Base-by-base conservation (phyloP, 1,140 invertebrate genomes). In the Drosophila nasuta region DNA sequence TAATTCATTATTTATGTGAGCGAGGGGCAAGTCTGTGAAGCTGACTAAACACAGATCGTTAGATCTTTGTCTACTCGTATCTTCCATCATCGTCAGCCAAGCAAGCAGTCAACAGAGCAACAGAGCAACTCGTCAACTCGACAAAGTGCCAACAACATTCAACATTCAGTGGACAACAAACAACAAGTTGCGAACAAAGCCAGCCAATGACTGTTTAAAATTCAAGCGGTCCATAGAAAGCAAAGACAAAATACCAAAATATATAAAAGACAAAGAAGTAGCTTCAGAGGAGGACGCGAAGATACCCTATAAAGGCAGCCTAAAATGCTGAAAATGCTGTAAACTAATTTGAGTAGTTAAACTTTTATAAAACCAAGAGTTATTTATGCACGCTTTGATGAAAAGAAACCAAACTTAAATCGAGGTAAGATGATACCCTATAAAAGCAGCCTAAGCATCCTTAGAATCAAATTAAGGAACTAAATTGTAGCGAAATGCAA, bases 201-300 rank as follows among this genome's bases (percentile, higher is more conserved):
- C 49, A 58, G 81, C 86, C 85, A 85, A 89, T 89, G 85, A 89
- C 85, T 89, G 86, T 86, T 89, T 89, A 90, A 89, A 90, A 90
- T 81, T 90, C 78, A 89, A 81, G 35, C 54, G 51, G 51, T 45
- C 38, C 20, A 62, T 51, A 33, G 20, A 56, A 51, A 38, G 28
- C 49, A 25, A 46, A 48, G 35, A 17, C 30, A 41, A 69, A 38
- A 38, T 10, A 20, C 25, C 62, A 28, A 77, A 59, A 68, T 25
- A 76, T 51, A 38, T 58, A 71, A 41, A 45, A 25, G 3, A 45
- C 30, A 48, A 10, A 46, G 25, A 4, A n/a, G 5, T 10, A n/a
- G 7, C 3, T 54, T 52, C 3, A n/a, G 1, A 2, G 8, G 35
- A 5, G 10, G 70, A 28, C 63, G 11, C 4, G 6, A 1, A 51